Evolutionary conservation across 2,113 vertebrate genomes (phyloP), one percentile per base, ranked within the genome.

Genomic region (Campylomormyrus tamandua): DNA sequence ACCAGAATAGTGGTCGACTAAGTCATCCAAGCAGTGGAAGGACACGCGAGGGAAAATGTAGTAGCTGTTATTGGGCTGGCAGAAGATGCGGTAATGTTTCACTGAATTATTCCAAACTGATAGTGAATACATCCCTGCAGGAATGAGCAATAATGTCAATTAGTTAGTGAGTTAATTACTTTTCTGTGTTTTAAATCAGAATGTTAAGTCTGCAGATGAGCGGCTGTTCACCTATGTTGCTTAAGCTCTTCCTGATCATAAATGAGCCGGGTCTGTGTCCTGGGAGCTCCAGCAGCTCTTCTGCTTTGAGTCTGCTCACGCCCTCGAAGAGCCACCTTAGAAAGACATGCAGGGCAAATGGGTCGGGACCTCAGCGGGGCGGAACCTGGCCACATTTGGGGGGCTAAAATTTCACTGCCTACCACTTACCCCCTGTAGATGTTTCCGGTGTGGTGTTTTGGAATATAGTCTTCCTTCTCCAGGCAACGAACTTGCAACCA

Each of bases 1-100:
- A 98, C 97, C 97, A 13, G 96, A 97, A 91, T 98, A 98, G 95
- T 98, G 96, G 62, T 96, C 97, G 46, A 98, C 97, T 5, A 98
- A 95, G 90, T 98, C 97, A 92, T 98, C 97, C 42, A 98, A 93
- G 91, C 97, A 97, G 93, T 97, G 97, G 92, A 98, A 98, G 9
- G 97, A 97, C 93, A 97, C 95, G 19, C 96, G 93, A 19, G 96
- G 96, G 0, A 96, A 97, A 91, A 97, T 97, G 90, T 96, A 97
- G 88, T 97, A 97, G 96, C 97, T 97, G 89, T 97, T 97, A 87
- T 97, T 97, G 0, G 97, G 97, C 77, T 97, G 94, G 58, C 97
- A 96, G 91, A 95, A 96, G 85, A 97, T 98, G 15, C 96, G 95
- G 91, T 98, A 98, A 94, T 98, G 97, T 91, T 96, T 97, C 70